Percentiles rank a stretch among this genome's conserved stretches.
Conservation (phyloP, 2,888 invertebrate genomes). For the Priocnemis perturbator region DNA sequence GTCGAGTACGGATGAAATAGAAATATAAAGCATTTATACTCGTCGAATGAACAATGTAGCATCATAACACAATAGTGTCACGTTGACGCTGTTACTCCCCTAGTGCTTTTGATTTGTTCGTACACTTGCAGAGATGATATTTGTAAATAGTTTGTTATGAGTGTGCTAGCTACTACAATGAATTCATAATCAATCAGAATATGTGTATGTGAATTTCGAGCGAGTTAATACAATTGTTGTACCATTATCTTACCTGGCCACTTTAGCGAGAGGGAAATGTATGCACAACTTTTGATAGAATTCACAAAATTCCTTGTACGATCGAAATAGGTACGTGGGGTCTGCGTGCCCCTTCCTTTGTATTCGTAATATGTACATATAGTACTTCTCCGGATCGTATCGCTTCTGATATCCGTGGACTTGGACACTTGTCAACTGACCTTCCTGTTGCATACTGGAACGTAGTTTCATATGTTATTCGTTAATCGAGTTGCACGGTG, state of each 20-base stretch:
- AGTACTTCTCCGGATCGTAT: slow-evolving; percentile 98
- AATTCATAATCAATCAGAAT: no score
- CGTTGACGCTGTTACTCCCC: no score
- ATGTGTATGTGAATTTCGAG: neutral
- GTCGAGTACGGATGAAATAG: slow-evolving; percentile 15
- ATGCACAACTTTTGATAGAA: slow-evolving; percentile 95
- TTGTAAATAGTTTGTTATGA: no score
- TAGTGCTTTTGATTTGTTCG: no score
- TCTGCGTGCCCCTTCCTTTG: slow-evolving; percentile 90
- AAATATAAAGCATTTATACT: neutral
- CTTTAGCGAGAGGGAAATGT: slow-evolving; percentile 92
- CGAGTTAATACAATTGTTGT: neutral
- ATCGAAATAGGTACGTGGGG: slow-evolving; percentile 91
- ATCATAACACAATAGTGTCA: no score
- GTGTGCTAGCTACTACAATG: no score
- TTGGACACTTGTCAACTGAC: slow-evolving; percentile 88
- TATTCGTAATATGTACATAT: slow-evolving; percentile 92
- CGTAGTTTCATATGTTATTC: neutral
- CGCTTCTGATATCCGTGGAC: slow-evolving; percentile 95
- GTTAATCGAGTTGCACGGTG: slow-evolving; percentile 23
- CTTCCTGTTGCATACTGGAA: slow-evolving; percentile 90
- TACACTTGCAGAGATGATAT: no score
- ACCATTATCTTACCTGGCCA: slow-evolving; percentile 83
- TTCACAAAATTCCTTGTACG: slow-evolving; percentile 98
- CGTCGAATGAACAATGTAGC: no score